Evolutionary conservation across 1,140 invertebrate species (phyloP).

Genomic region (Zophobas morio): DNA sequence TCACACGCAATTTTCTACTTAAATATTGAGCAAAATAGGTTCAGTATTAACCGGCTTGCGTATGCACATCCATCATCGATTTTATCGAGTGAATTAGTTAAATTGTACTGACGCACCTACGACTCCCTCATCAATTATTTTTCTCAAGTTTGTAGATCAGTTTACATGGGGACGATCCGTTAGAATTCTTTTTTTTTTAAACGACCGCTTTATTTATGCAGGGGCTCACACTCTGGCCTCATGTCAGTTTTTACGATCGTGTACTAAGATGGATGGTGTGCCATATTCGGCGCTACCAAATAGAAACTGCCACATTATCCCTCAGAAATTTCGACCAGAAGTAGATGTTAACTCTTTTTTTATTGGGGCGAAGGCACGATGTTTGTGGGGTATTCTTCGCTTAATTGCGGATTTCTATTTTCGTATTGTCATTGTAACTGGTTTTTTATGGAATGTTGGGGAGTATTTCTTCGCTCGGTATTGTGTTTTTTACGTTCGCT

Average conservation of each 20-base stretch:
- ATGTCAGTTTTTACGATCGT: conserved; percentile 16
- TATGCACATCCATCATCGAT: conserved; percentile 39
- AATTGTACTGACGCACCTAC: conserved; percentile 7
- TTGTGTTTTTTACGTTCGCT: no score
- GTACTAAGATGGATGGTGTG: conserved; percentile 30
- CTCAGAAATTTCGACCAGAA: not conserved
- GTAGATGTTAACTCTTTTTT: conserved; percentile 4
- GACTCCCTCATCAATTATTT: no score
- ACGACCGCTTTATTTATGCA: conserved; percentile 27
- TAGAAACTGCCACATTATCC: not conserved
- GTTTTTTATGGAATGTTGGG: no score
- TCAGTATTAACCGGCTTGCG: conserved; percentile 30
- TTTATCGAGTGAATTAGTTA: conserved; percentile 4
- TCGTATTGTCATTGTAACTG: no score
- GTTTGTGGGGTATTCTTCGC: not conserved
- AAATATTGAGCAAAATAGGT: conserved; percentile 44
- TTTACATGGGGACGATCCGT: not conserved
- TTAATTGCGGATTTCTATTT: no score
- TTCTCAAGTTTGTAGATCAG: no score
- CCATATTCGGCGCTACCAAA: conserved; percentile 17
- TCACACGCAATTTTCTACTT: conserved; percentile 58
- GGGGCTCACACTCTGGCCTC: conserved; percentile 10
- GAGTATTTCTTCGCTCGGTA: no score
- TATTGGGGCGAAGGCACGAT: not conserved
- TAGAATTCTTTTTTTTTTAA: not conserved